phyloP scores from a whole-genome alignment of 1,140 invertebrate species.

The Eumaeus atala region DNA sequence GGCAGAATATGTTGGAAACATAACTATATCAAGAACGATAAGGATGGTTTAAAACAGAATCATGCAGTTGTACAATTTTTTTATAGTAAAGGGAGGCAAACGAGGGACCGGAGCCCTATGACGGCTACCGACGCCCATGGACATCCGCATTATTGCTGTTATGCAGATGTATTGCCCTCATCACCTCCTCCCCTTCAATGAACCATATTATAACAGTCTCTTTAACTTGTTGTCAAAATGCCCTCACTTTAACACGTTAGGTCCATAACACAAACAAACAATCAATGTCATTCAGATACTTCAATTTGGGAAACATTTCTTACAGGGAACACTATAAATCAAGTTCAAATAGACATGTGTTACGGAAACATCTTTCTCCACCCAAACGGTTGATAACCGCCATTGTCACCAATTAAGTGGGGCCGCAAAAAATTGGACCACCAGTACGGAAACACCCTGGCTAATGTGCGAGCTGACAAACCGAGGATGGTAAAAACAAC shows the following conservation, averaged over 20 bases:
- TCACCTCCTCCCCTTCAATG: too few relatives aligned
- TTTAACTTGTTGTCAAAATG: too few relatives aligned
- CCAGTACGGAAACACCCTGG: slow-evolving; percentile 61
- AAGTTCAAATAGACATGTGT: slow-evolving; percentile 44
- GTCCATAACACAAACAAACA: not conserved
- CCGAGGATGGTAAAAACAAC: slow-evolving; percentile 39
- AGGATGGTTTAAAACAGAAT: too few relatives aligned
- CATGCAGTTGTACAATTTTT: too few relatives aligned
- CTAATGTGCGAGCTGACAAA: slow-evolving; percentile 66
- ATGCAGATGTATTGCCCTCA: too few relatives aligned
- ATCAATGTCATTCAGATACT: slow-evolving; percentile 1
- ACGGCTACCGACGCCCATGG: too few relatives aligned
- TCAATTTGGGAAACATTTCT: slow-evolving; percentile 3
- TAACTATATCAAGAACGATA: too few relatives aligned
- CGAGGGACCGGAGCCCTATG: too few relatives aligned
- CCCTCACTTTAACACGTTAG: not conserved
- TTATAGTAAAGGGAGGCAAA: too few relatives aligned
- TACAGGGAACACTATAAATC: slow-evolving; percentile 15
- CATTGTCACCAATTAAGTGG: slow-evolving; percentile 69
- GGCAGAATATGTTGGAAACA: too few relatives aligned
- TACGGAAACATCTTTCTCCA: slow-evolving; percentile 64
- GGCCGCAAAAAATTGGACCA: slow-evolving; percentile 59
- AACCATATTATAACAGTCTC: too few relatives aligned
- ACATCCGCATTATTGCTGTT: too few relatives aligned
- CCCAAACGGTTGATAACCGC: slow-evolving; percentile 50